phyloP scores from a whole-genome alignment of 2,797 vertebrate species.

The Pygocentrus nattereri region DNA sequence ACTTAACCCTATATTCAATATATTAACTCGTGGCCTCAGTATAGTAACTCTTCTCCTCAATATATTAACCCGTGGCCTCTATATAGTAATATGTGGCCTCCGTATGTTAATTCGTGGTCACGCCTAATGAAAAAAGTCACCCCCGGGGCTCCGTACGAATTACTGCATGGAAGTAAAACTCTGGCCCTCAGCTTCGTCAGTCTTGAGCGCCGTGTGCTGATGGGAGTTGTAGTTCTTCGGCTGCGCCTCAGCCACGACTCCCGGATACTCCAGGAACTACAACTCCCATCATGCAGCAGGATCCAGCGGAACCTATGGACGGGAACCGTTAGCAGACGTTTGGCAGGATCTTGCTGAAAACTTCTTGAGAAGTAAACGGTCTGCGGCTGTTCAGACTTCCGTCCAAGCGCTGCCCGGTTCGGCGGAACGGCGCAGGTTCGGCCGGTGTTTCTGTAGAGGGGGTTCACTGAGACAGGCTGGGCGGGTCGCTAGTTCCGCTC shows the following conservation, averaged over 20 bases:
- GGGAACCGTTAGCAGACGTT: conserved; percentile 1
- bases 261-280: conserved; percentile 13
- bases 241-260: no score
- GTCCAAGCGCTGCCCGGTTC: background rate
- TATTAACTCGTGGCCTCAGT: no score
- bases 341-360: conserved; percentile 19
- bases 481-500: conserved; percentile 33
- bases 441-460: background rate
- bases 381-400: background rate
- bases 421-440: background rate
- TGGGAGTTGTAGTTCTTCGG: conserved; percentile 23
- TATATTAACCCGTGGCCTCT: no score
- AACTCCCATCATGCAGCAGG: conserved; percentile 34
- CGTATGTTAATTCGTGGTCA: no score
- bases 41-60: no score
- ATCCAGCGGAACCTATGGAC: conserved; percentile 20
- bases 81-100: no score
- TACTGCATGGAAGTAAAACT: background rate
- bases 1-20: no score
- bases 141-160: no score
- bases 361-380: background rate
- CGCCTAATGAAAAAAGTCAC: no score
- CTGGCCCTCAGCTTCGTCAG: background rate
- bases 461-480: background rate
- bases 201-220: background rate